Base-by-base conservation (phyloP, 2,888 invertebrate genomes). In the Cheilosia variabilis region DNA sequence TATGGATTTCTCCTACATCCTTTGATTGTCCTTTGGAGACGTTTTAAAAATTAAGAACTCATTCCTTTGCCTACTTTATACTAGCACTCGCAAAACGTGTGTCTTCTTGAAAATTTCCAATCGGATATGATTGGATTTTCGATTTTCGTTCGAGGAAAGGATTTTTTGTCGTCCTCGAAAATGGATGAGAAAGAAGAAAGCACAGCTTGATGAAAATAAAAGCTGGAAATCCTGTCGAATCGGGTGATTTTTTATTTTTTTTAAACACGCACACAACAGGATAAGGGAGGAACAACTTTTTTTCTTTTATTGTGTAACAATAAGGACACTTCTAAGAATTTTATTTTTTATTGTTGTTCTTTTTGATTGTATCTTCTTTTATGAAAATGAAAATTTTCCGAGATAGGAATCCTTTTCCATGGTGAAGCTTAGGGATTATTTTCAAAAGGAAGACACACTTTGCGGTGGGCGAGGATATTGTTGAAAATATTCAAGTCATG, bases 101-200 rank as follows among this genome's bases (percentile, higher is more conserved):
- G n/a, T 68, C 24, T 24, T 43, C 22, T 22, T 17, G 17, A 60
- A 31, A 53, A 52, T 78, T 80, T 77, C 13, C 72, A 77, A 82
- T 77, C 60, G 71, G 53, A 77, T 77, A 60, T 77, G 71, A 72
- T 82, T 82, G 72, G 71, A 82, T 83, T 83, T 77, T 76, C 68
- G 60, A 60, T 58, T 79, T 79, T 41, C 63, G 55, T 63, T 63
- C 41, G 17, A 60, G 15, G 13, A 24, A n/a, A 31, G 41, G 9
- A 63, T 27, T 62, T 68, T 19, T 22, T 13, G 27, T 53, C 60
- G n/a, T 66, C 66, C 24, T 41, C 52, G 13, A 24, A 13, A 15
- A 13, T 4, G 24, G 22, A 52, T 52, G 17, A 27, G 13, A 53
- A 43, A 19, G 22, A 37, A 22, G 17, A 17, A 62, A 45, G 19